Evolutionary conservation across 2,888 invertebrate genomes (phyloP).

Genomic region (Selenia dentaria): DNA sequence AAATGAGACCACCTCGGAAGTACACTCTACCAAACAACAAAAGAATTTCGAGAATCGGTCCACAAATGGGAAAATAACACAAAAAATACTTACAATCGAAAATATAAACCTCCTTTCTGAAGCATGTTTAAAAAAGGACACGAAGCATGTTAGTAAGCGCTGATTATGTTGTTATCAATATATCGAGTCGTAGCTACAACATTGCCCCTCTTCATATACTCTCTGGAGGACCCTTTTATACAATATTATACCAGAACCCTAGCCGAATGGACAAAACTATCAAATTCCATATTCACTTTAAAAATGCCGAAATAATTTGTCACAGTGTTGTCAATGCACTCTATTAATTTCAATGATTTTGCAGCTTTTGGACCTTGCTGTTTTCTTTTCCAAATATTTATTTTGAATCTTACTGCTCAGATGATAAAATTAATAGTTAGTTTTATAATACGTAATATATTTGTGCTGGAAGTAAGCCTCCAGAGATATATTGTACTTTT

Average conservation of each 20-base stretch:
- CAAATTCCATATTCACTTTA: constrained; percentile 15
- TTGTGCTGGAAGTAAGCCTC: constrained; percentile 4
- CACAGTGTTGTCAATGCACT: constrained; percentile 19
- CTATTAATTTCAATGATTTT: constrained; percentile 47
- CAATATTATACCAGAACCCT: constrained; percentile 2
- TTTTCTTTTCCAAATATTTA: background rate
- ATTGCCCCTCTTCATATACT: too few relatives aligned
- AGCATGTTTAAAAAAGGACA: too few relatives aligned
- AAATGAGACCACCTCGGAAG: too few relatives aligned
- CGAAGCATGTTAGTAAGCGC: too few relatives aligned
- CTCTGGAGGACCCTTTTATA: background rate
- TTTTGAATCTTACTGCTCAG: constrained; percentile 25
- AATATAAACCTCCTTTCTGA: too few relatives aligned
- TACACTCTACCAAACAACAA: too few relatives aligned
- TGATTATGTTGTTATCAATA: too few relatives aligned
- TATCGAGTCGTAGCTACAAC: too few relatives aligned
- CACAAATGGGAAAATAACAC: too few relatives aligned
- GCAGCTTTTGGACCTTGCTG: constrained; percentile 31
- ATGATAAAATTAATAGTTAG: background rate
- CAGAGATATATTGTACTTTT: constrained; percentile 21
- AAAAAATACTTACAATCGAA: too few relatives aligned
- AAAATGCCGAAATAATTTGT: constrained; percentile 34
- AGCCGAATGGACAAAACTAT: constrained; percentile 3
- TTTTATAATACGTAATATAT: background rate
- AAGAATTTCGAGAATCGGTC: too few relatives aligned